Evolutionary conservation across 53 echinoderm and acorn worm genomes (phyloP).

Genomic region (Antedon mediterranea): DNA sequence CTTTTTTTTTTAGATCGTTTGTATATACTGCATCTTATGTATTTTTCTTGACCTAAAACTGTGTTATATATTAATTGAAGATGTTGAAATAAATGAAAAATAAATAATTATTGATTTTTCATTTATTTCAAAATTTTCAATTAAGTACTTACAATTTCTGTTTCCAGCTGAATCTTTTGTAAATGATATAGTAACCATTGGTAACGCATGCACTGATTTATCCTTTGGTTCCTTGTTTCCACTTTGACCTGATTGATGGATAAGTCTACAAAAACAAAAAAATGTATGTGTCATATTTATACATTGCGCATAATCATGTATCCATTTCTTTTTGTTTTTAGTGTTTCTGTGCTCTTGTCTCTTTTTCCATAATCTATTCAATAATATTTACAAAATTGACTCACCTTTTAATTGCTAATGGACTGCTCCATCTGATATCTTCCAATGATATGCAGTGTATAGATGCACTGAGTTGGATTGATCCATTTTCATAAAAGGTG

Average conservation of each 20-base stretch:
- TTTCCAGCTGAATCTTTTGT: not conserved
- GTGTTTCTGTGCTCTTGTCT: too few relatives aligned
- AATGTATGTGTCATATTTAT: too few relatives aligned
- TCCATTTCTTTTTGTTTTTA: too few relatives aligned
- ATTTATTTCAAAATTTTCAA: not conserved
- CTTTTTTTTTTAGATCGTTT: too few relatives aligned
- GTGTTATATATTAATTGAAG: conserved; percentile 3
- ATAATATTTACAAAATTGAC: too few relatives aligned
- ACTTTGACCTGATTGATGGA: not conserved
- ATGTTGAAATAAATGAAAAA: too few relatives aligned
- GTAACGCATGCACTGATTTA: not conserved
- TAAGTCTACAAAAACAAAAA: not conserved
- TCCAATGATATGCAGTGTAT: conserved; percentile 58
- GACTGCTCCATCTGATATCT: conserved; percentile 87
- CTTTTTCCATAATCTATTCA: too few relatives aligned
- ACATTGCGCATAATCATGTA: too few relatives aligned
- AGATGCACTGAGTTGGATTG: conserved; percentile 43
- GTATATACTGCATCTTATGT: too few relatives aligned
- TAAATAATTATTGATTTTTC: too few relatives aligned
- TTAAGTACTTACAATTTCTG: not conserved
- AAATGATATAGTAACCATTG: not conserved
- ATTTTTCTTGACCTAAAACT: too few relatives aligned
- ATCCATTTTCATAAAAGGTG: conserved; percentile 38
- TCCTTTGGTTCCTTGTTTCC: not conserved
- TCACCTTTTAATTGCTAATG: conserved; percentile 86